A percentile compares a stretch with the other conserved stretches of the same genome.
These are phyloP conservation scores for Glaucomys volans DNA, from an alignment of 2,113 vertebrate species.

Conservation along the genomic window DNA sequence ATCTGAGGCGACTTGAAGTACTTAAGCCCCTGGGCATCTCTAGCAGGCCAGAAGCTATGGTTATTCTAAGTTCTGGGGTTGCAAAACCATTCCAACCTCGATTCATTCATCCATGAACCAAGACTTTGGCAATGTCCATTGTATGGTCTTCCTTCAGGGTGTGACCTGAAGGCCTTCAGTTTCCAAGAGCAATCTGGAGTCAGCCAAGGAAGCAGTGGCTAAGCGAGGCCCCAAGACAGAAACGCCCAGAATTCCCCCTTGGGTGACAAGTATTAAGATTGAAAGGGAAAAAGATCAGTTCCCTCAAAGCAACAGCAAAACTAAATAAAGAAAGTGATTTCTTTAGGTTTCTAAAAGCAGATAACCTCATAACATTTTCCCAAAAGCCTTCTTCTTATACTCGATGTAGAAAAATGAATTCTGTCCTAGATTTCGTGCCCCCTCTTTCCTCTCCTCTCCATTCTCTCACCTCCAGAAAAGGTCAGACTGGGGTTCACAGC, in stretches of 20 bases:
- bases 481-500: neutral
- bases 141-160: neutral
- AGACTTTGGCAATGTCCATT: slow-evolving; percentile 44
- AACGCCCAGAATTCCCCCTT: neutral
- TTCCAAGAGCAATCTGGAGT: neutral
- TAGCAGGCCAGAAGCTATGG: neutral
- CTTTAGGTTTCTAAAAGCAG: slow-evolving; percentile 35
- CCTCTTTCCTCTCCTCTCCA: neutral
- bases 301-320: slow-evolving; percentile 64
- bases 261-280: neutral
- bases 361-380: neutral
- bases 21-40: slow-evolving; percentile 60
- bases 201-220: neutral
- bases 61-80: slow-evolving; percentile 38
- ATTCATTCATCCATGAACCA: slow-evolving; percentile 54
- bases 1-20: slow-evolving; percentile 70
- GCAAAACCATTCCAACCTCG: slow-evolving; percentile 29
- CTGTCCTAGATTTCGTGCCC: neutral
- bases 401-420: neutral
- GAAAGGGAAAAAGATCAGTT: neutral
- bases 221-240: neutral
- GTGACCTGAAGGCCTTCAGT: neutral
- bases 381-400: neutral
- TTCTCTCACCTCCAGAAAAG: neutral
- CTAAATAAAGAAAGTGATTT: neutral